Base-by-base conservation (phyloP, 2,888 invertebrate genomes). In the Cremastinae sp. region DNA sequence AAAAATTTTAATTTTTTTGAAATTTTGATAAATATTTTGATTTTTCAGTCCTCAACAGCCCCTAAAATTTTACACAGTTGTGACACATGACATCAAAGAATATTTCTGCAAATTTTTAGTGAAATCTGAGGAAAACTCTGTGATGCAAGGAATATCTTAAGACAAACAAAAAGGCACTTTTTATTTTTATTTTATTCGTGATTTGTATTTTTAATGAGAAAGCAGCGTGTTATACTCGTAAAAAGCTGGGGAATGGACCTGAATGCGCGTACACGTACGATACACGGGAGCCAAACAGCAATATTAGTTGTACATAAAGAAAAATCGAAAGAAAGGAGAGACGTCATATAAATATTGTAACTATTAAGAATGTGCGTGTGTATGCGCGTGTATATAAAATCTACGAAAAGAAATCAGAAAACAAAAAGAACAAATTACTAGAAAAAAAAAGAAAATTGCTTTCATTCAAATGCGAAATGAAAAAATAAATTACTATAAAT, bases 291-390 rank as follows among this genome's bases (percentile, higher is more conserved):
- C 86, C 86, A 87, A 88, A 88, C 84, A 88, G 88, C 88, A 89
- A 89, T 88, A 88, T 84, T 89, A 88, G 85, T 80, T 89, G 87
- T 88, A 88, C 83, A 88, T 87, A 87, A 75, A n/a, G n/a, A 82
- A 14, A 58, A 64, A n/a, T 39, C 53, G n/a, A n/a, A 39, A 47
- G 47, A 64, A 45, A 51, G 10, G 49, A 43, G 51, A 75, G 64
- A 62, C 58, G 70, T 61, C n/a, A n/a, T 83, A 83, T 83, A 82
- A 78, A 83, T 83, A 83, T 70, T 83, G 80, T 83, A 82, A 74
- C 75, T 77, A 74, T 70, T 3, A 28, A 28, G 28, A 28, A 3
- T 28, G 28, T 28, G 28, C n/a, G n/a, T 28, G 28, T 28, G 28
- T 28, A 28, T 28, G 69, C 43, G 64, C 78, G 75, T 80, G 75